These are phyloP conservation scores for Cenopis cana DNA, from an alignment of 2,888 invertebrate genomes.

Conservation along the genomic window DNA sequence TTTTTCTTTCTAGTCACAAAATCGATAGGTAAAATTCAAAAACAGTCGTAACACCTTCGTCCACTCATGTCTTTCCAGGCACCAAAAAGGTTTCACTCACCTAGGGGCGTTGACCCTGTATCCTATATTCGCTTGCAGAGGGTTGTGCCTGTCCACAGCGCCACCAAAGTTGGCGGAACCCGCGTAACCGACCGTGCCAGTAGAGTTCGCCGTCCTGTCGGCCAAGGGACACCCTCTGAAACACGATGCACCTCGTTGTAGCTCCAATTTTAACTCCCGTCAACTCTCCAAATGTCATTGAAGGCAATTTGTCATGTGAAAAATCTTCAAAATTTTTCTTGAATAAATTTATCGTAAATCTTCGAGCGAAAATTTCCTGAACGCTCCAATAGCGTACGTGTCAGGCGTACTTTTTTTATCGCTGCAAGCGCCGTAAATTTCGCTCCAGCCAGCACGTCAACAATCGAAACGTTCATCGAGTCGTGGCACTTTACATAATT, in stretches of 20 bases:
- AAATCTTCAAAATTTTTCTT: neutral
- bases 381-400: constrained; percentile 57
- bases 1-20: neutral
- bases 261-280: constrained; percentile 46
- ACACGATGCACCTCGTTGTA: constrained; percentile 74
- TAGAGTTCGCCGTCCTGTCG: constrained; percentile 88
- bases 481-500: constrained; percentile 49
- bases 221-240: constrained; percentile 89
- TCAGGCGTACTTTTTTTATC: constrained; percentile 62
- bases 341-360: constrained; percentile 47
- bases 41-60: constrained; percentile 14
- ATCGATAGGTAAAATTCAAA: neutral
- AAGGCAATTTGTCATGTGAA: neutral
- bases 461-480: constrained; percentile 74
- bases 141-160: constrained; percentile 82
- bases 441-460: constrained; percentile 68
- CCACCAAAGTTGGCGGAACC: constrained; percentile 77
- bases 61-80: constrained; percentile 6
- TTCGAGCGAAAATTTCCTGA: constrained; percentile 50
- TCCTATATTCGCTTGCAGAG: constrained; percentile 81
- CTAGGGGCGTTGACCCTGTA: constrained; percentile 87
- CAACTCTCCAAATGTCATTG: constrained; percentile 12
- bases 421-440: constrained; percentile 68
- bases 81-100: constrained; percentile 74
- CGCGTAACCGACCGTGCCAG: constrained; percentile 87